phyloP scores from a whole-genome alignment of 2,888 invertebrate species.

The Torymus texanus region DNA sequence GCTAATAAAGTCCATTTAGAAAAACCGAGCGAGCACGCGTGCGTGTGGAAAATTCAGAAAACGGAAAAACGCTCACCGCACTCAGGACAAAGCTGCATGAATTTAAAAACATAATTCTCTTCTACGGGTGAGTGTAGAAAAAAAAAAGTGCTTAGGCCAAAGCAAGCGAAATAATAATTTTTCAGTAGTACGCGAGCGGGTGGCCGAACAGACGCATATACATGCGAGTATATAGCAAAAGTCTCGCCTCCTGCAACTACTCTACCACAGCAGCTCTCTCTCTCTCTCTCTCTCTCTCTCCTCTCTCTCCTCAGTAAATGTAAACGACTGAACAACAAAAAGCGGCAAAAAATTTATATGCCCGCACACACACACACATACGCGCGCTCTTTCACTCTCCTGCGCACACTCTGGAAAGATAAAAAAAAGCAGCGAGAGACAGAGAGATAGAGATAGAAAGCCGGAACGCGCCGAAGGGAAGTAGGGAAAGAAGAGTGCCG shows the following conservation, averaged over 20 bases:
- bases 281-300: too few relatives aligned
- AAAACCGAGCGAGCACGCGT: too few relatives aligned
- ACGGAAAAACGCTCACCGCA: too few relatives aligned
- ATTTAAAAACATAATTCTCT: too few relatives aligned
- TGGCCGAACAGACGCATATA: too few relatives aligned
- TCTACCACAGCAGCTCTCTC: neutral
- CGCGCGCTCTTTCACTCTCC: neutral
- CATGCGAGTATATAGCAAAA: neutral
- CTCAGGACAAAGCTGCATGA: too few relatives aligned
- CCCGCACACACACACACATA: constrained; percentile 23
- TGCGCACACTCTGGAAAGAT: constrained; percentile 20
- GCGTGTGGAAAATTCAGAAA: too few relatives aligned
- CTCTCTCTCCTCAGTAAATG: constrained; percentile 14
- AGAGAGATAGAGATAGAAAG: constrained; percentile 1
- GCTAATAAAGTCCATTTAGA: too few relatives aligned
- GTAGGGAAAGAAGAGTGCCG: constrained; percentile 44
- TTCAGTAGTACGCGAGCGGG: neutral
- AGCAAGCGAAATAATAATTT: constrained; percentile 1
- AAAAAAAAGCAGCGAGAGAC: constrained; percentile 18
- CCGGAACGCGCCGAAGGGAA: neutral
- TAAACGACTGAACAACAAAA: constrained; percentile 23
- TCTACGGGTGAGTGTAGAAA: too few relatives aligned
- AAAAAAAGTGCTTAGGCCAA: too few relatives aligned
- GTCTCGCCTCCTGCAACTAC: neutral
- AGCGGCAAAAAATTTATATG: constrained; percentile 49